Percentiles rank a stretch among this genome's conserved stretches.
phyloP scores from a whole-genome alignment of 2,797 vertebrate genomes.

The Phataginus tetradactyla region DNA sequence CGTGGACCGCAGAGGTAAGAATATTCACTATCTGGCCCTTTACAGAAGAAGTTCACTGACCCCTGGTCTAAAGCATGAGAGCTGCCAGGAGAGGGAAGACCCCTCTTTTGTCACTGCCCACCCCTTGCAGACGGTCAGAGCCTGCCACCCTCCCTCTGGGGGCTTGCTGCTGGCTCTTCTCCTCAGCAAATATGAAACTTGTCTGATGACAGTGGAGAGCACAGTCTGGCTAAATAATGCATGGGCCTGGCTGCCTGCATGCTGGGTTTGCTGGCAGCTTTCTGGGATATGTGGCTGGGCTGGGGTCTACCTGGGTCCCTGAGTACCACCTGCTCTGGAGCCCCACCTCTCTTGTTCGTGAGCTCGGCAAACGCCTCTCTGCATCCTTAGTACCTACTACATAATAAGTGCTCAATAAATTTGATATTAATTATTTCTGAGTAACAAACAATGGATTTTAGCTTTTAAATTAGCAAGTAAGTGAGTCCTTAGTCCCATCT shows the following conservation, averaged over 20 bases:
- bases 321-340: accelerated
- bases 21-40: background rate
- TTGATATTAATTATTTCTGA: background rate
- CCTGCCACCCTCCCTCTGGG: accelerated
- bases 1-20: background rate
- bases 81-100: background rate
- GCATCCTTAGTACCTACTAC: background rate
- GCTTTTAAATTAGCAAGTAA: background rate
- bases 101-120: background rate
- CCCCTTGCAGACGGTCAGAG: background rate
- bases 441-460: accelerated
- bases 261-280: background rate
- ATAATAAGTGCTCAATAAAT: background rate
- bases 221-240: background rate
- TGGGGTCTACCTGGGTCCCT: background rate
- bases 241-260: accelerated
- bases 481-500: background rate
- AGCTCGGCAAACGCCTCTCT: background rate
- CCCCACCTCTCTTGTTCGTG: too few relatives aligned
- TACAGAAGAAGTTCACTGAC: background rate
- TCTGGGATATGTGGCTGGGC: background rate
- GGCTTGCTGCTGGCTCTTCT: too few relatives aligned
- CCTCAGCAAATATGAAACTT: background rate
- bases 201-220: background rate
- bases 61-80: background rate